Conservation (phyloP, 2,113 vertebrate species). For the Menidia beryllina region DNA sequence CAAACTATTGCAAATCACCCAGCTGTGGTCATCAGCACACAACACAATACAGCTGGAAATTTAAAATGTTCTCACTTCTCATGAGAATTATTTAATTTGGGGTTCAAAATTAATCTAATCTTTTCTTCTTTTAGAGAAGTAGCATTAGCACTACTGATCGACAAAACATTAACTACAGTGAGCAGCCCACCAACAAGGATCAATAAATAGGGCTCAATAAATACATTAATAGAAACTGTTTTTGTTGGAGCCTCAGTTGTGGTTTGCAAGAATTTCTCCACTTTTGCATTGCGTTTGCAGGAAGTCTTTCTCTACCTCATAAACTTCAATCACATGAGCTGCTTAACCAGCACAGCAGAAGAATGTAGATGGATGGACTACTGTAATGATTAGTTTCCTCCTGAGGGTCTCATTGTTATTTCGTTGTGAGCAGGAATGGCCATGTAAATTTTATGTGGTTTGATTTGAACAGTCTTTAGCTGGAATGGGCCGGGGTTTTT, state of each 20-base stretch:
- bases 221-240: conserved; percentile 47
- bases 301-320: conserved; percentile 13
- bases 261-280: conserved; percentile 35
- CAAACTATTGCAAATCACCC: conserved; percentile 21
- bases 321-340: conserved; percentile 30
- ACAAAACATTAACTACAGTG: background rate
- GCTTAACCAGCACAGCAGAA: conserved; percentile 20
- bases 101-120: background rate
- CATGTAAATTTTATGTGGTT: background rate
- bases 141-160: background rate
- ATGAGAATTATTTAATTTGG: conserved; percentile 18
- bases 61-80: conserved; percentile 12
- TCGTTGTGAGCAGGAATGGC: background rate
- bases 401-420: conserved; percentile 25
- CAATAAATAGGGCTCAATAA: too few relatives aligned
- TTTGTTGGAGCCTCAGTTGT: conserved; percentile 26
- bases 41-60: conserved; percentile 11
- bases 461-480: background rate
- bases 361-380: conserved; percentile 40
- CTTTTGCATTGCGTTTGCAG: conserved; percentile 26
- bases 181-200: conserved; percentile 46
- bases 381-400: conserved; percentile 38
- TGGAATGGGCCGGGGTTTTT: background rate
- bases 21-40: conserved; percentile 23
- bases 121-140: conserved; percentile 21